Conservation (phyloP, 2,797 vertebrate species). For the Arrhamphus sclerolepis region DNA sequence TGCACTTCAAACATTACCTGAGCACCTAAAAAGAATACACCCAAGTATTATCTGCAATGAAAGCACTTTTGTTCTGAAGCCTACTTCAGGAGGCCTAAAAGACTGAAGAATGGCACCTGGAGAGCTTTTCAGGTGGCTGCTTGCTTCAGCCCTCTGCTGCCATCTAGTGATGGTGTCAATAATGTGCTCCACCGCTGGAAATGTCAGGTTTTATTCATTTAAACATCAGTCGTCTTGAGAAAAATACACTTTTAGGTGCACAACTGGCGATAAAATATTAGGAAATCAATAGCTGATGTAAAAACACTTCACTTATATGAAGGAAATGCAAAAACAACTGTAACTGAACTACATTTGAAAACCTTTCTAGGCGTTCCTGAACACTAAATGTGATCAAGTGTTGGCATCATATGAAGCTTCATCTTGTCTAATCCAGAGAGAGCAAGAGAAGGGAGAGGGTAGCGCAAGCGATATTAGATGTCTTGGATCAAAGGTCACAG, state of each 20-base stretch:
- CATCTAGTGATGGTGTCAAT: too few relatives aligned
- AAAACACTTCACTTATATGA: neutral
- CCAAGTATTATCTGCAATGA: neutral
- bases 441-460: neutral
- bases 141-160: too few relatives aligned
- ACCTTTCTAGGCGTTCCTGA: neutral
- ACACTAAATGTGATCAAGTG: neutral
- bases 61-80: too few relatives aligned
- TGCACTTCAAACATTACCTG: neutral
- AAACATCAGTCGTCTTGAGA: too few relatives aligned
- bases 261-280: too few relatives aligned
- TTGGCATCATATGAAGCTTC: neutral
- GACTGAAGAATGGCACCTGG: neutral
- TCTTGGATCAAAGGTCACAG: constrained; percentile 18
- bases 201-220: too few relatives aligned
- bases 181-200: too few relatives aligned
- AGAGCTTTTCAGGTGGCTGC: neutral
- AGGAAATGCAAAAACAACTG: neutral
- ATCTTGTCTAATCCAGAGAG: neutral
- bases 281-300: too few relatives aligned
- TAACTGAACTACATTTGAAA: neutral
- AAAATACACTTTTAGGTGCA: too few relatives aligned
- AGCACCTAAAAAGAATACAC: neutral
- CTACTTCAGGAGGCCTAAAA: neutral
- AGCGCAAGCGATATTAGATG: constrained; percentile 8